Evolutionary conservation across 2,888 invertebrate genomes (phyloP).

Genomic region (Tholera decimalis): DNA sequence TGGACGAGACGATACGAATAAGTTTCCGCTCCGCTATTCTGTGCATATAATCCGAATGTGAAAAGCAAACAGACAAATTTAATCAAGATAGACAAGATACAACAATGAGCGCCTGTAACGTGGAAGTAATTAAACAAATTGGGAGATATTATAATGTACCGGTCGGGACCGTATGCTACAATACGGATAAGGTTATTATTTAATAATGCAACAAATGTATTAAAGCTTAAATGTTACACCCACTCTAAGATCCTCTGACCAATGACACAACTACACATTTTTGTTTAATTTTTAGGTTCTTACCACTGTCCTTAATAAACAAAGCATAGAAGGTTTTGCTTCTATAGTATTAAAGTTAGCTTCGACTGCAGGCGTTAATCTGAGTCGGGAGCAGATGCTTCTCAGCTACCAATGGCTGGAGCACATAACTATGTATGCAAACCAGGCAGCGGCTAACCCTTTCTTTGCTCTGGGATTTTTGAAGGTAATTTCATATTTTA

Average conservation of each 20-base stretch:
- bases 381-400: conserved; percentile 83
- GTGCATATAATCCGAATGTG: background rate
- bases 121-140: conserved; percentile 87
- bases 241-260: background rate
- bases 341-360: conserved; percentile 88
- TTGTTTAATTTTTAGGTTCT: conserved; percentile 83
- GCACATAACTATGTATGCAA: conserved; percentile 91
- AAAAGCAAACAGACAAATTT: background rate
- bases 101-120: conserved; percentile 77
- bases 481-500: conserved; percentile 78
- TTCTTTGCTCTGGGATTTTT: conserved; percentile 86
- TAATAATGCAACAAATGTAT: background rate
- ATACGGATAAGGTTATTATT: conserved; percentile 88
- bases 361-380: conserved; percentile 79
- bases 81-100: background rate
- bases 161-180: conserved; percentile 88
- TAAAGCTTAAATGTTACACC: background rate
- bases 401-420: conserved; percentile 93
- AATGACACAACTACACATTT: background rate
- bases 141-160: conserved; percentile 90
- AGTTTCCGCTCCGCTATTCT: background rate
- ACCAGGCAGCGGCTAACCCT: conserved; percentile 85
- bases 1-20: too few relatives aligned
- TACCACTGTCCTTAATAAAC: conserved; percentile 83
- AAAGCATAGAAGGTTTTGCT: conserved; percentile 88